These are phyloP conservation scores for Microctenopoma stevenorrisi DNA, from an alignment of 2,797 vertebrate genomes.

Conservation along the genomic window DNA sequence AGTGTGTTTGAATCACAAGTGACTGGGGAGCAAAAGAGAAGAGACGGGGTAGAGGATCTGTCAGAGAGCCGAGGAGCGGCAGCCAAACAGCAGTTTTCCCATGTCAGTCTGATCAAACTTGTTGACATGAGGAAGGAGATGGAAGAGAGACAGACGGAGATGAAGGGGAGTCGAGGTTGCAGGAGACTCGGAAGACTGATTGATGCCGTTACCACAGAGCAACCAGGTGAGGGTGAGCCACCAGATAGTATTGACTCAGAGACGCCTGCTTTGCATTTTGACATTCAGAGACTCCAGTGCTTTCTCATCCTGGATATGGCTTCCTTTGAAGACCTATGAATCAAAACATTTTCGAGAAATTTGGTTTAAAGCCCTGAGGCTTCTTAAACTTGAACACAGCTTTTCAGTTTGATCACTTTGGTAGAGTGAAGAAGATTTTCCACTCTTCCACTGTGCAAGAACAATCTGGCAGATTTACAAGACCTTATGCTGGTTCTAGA, in stretches of 20 bases:
- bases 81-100: slow-evolving; percentile 54
- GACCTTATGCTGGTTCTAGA: too few species aligned
- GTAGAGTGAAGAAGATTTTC: background rate
- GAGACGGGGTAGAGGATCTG: slow-evolving; percentile 46
- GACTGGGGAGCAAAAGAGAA: slow-evolving; percentile 42
- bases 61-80: slow-evolving; percentile 38
- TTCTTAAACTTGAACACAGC: background rate
- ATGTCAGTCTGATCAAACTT: slow-evolving; percentile 68
- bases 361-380: background rate
- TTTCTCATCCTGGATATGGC: slow-evolving; percentile 2
- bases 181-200: slow-evolving; percentile 44
- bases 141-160: slow-evolving; percentile 29
- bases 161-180: slow-evolving; percentile 39
- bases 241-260: slow-evolving; percentile 40
- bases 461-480: background rate
- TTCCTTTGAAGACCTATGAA: slow-evolving; percentile 19
- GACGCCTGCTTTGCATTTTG: slow-evolving; percentile 6
- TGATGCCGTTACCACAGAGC: slow-evolving; percentile 52
- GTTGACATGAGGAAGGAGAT: slow-evolving; percentile 56
- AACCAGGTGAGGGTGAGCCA: slow-evolving; percentile 54
- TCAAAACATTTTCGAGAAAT: slow-evolving; percentile 32
- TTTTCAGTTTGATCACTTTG: background rate
- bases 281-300: slow-evolving; percentile 14
- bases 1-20: slow-evolving; percentile 43
- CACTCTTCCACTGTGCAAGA: background rate